phyloP scores from a whole-genome alignment of 2,888 invertebrate species.

The Melipona beecheii region DNA sequence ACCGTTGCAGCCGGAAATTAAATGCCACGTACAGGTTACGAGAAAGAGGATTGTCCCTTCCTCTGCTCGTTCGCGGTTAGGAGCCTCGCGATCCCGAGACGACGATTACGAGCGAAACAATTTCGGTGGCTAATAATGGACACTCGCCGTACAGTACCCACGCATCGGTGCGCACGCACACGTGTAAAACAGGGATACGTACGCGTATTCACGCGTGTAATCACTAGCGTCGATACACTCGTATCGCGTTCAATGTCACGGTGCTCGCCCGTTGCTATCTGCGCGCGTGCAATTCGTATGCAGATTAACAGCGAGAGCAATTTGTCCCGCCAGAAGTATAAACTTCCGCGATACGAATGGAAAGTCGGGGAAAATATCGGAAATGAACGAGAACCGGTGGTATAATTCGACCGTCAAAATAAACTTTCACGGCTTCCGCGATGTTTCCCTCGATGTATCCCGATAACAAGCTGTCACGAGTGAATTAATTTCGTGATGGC shows the following conservation, averaged over 20 bases:
- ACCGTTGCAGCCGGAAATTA: slow-evolving; percentile 23
- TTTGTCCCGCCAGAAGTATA: slow-evolving; percentile 31
- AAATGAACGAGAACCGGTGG: background rate
- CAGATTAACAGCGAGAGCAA: slow-evolving; percentile 38
- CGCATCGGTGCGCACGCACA: background rate
- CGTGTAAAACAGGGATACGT: background rate
- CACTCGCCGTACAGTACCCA: background rate
- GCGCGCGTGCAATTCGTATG: slow-evolving; percentile 67
- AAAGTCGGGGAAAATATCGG: background rate
- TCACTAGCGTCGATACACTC: slow-evolving; percentile 11
- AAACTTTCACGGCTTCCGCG: background rate
- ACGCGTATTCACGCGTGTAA: background rate
- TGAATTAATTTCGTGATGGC: slow-evolving; percentile 14
- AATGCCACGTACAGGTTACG: slow-evolving; percentile 8
- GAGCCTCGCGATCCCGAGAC: slow-evolving; percentile 6
- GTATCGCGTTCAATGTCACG: slow-evolving; percentile 25
- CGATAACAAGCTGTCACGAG: background rate
- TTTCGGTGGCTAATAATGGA: slow-evolving; percentile 22
- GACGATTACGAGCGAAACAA: slow-evolving; percentile 36
- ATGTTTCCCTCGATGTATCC: background rate
- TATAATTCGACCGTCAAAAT: background rate
- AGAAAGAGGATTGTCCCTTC: slow-evolving; percentile 8
- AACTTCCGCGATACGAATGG: background rate
- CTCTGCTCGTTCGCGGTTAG: slow-evolving; percentile 1
- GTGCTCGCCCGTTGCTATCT: slow-evolving; percentile 49